Percentiles rank a stretch among this genome's conserved stretches.
These are phyloP conservation scores for Cherax destructor DNA, from an alignment of 1,140 invertebrate genomes.

Conservation along the genomic window DNA sequence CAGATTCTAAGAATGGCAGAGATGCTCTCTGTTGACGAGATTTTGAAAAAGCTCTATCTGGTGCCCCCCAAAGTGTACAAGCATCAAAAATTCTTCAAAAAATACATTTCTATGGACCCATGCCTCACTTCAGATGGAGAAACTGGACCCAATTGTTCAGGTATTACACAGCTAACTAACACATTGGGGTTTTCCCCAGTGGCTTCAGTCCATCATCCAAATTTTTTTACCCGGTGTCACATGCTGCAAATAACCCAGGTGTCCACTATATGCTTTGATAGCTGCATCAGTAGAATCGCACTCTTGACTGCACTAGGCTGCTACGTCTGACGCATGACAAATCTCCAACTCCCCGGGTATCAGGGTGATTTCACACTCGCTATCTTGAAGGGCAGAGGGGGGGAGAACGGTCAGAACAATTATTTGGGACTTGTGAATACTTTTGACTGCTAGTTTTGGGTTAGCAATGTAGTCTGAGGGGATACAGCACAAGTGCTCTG, in stretches of 20 bases:
- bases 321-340: slow-evolving; percentile 45
- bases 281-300: slow-evolving; percentile 62
- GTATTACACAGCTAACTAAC: not conserved
- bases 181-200: not conserved
- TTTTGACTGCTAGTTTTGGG: slow-evolving; percentile 37
- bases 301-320: slow-evolving; percentile 43
- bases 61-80: slow-evolving; percentile 37
- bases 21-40: slow-evolving; percentile 46
- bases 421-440: not conserved
- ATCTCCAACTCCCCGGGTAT: slow-evolving; percentile 34
- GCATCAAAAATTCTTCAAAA: slow-evolving; percentile 81
- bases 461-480: slow-evolving; percentile 7
- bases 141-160: slow-evolving; percentile 53
- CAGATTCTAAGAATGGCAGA: slow-evolving; percentile 66
- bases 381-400: slow-evolving; percentile 52
- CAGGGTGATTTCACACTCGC: slow-evolving; percentile 33
- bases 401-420: slow-evolving; percentile 63
- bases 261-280: slow-evolving; percentile 52
- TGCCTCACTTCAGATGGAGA: slow-evolving; percentile 80
- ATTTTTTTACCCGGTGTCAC: not conserved
- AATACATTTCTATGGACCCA: slow-evolving; percentile 89
- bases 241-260: slow-evolving; percentile 41
- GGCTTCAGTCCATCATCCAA: not conserved
- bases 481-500: slow-evolving; percentile 38
- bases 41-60: slow-evolving; percentile 61